Evolutionary conservation across 2,888 invertebrate genomes (phyloP), one percentile per base, ranked within the genome.

Genomic region (Melanostoma mellinum): DNA sequence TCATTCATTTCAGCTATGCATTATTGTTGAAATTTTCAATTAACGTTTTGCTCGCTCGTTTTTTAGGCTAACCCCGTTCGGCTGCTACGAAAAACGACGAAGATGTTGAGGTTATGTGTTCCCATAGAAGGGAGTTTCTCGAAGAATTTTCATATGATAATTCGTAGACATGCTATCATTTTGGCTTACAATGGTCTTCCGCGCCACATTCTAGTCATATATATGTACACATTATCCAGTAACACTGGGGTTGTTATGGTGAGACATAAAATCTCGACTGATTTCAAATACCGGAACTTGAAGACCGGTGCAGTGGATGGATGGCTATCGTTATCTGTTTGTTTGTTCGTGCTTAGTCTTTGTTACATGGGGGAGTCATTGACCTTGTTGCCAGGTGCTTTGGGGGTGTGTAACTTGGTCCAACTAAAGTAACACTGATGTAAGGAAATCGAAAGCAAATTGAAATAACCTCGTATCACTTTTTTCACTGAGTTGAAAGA

Each of bases 81-180:
- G 20, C 20, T 20, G 20, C 20, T 20, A 20, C 50, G 50, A 48
- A 63, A 63, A 9, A 61, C 72, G 52, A 73, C 50, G 63, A 82
- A 69, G 82, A 82, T 48, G 65, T 73, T 38, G 68, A 82, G 82
- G 82, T 82, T 82, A 82, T 68, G 69, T 78, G 58, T 9, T 8
- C 50, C 48, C n/a, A 6, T 32, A 8, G n/a, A 78, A 69, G 73
- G 78, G 73, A 77, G 82, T 78, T 82, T 77, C 78, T 77, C 63
- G 68, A 73, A 78, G 72, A 72, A 67, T 63, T 72, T 76, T 48
- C 8, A 53, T 46, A n/a, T 55, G 10, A n/a, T 9, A 6, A 20
- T 20, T 35, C 4, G 5, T 36, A 5, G 8, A 33, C 10, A 46
- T 63, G 33, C 53, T 44, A 42, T 40, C 30, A 30, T 30, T 56